Percentiles rank a stretch among this genome's conserved stretches.
phyloP scores from a whole-genome alignment of 1,140 invertebrate genomes.

The Drosophila tropicalis region DNA sequence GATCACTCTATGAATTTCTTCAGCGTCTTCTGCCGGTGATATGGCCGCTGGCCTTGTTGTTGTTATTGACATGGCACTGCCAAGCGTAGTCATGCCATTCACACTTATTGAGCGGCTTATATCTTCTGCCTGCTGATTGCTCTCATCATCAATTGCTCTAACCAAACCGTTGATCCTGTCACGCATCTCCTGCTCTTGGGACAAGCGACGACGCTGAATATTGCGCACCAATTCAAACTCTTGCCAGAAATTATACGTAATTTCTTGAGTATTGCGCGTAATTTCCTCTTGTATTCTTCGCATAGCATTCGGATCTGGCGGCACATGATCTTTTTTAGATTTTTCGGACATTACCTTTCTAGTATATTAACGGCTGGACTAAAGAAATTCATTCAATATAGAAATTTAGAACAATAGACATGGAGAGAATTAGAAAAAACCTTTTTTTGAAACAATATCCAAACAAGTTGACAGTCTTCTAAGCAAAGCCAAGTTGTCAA shows the following conservation, averaged over 20 bases:
- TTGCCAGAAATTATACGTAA: conserved; percentile 58
- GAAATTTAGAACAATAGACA: conserved; percentile 9
- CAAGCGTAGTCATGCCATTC: conserved; percentile 44
- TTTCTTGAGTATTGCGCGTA: conserved; percentile 39
- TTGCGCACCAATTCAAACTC: conserved; percentile 56
- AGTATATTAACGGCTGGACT: background rate
- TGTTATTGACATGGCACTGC: background rate
- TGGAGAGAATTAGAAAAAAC: too few species aligned
- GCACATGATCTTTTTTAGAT: conserved; percentile 3
- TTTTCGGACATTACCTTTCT: conserved; percentile 38
- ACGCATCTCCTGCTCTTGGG: conserved; percentile 27
- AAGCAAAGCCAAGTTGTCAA: background rate
- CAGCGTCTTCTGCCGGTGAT: too few species aligned
- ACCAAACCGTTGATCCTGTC: conserved; percentile 42
- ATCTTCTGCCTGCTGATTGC: conserved; percentile 40
- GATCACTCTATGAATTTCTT: background rate
- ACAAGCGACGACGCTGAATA: conserved; percentile 41
- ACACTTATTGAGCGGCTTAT: conserved; percentile 56
- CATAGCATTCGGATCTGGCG: conserved; percentile 22
- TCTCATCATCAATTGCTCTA: conserved; percentile 41
- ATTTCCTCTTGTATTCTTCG: conserved; percentile 41
- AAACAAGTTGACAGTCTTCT: background rate
- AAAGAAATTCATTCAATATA: background rate
- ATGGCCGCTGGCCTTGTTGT: conserved; percentile 5
- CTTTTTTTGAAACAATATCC: background rate